phyloP scores from a whole-genome alignment of 1,140 invertebrate genomes.

The Globodera rostochiensis region DNA sequence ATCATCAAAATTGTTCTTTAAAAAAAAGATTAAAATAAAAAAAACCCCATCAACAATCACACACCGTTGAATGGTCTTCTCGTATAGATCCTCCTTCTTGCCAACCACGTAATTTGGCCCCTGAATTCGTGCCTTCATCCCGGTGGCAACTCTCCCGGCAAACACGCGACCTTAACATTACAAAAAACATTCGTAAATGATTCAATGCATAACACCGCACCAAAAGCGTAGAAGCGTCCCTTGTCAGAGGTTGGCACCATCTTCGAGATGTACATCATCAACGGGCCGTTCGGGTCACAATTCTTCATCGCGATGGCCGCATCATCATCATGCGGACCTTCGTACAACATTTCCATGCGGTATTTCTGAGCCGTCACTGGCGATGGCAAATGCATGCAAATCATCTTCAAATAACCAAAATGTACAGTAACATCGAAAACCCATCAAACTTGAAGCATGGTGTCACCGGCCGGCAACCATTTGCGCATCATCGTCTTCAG shows the following conservation, averaged over 20 bases:
- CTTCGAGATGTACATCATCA: conserved; percentile 99
- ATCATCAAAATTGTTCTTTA: conserved; percentile 99
- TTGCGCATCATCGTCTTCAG: conserved; percentile 88
- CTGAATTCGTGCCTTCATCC: conserved; percentile 94
- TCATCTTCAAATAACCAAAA: conserved; percentile 77
- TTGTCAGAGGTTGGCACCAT: conserved; percentile 99
- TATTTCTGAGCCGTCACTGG: conserved; percentile 98
- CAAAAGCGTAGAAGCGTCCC: conserved; percentile 99
- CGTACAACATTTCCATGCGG: conserved; percentile 97
- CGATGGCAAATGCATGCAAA: conserved; percentile 97
- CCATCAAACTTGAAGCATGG: conserved; percentile 85
- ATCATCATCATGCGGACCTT: conserved; percentile 95
- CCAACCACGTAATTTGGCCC: conserved; percentile 95
- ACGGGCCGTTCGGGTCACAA: conserved; percentile 91
- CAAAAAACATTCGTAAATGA: background rate
- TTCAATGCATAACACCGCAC: conserved; percentile 64
- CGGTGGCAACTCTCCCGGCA: conserved; percentile 91
- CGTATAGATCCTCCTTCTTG: conserved; percentile 98
- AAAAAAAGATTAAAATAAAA: conserved; percentile 60
- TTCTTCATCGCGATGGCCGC: conserved; percentile 79
- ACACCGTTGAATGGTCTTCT: conserved; percentile 90
- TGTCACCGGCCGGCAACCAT: conserved; percentile 98
- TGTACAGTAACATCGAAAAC: background rate
- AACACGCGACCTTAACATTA: conserved; percentile 78
- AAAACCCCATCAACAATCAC: background rate